A percentile compares a stretch with the other conserved stretches of the same genome.
These are phyloP conservation scores for Enteromius thamalakanensis DNA, from an alignment of 2,797 vertebrate species.

Conservation along the genomic window DNA sequence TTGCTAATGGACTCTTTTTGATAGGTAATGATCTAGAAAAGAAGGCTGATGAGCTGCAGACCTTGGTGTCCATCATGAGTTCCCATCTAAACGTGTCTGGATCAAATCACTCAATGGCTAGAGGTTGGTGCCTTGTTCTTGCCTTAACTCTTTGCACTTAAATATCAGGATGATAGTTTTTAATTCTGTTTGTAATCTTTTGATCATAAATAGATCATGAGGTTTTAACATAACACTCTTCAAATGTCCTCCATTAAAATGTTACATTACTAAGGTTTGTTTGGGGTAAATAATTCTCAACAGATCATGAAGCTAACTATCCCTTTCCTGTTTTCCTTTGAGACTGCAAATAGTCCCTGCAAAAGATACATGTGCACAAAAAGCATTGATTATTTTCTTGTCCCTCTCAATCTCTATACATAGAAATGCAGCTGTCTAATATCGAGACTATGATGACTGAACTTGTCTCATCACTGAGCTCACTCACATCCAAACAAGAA, in stretches of 20 bases:
- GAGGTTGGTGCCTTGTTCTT: neutral
- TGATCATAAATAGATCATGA: neutral
- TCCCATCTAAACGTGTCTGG: neutral
- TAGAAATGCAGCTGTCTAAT: slow-evolving; percentile 12
- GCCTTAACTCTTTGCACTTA: neutral
- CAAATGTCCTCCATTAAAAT: neutral
- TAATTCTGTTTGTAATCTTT: neutral
- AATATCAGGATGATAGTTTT: no score
- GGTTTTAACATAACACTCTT: neutral
- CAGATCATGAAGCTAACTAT: neutral
- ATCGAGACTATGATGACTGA: neutral
- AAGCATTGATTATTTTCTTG: neutral
- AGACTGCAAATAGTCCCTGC: neutral
- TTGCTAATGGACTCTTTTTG: neutral
- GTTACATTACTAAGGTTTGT: no score
- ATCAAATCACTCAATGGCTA: neutral
- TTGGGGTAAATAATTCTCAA: neutral
- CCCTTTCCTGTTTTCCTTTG: neutral
- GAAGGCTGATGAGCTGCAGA: slow-evolving; percentile 16
- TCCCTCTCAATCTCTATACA: neutral
- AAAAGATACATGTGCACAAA: neutral
- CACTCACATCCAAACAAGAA: slow-evolving; percentile 12
- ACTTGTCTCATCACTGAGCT: slow-evolving; percentile 3
- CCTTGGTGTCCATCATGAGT: neutral
- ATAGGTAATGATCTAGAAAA: neutral